phyloP scores from a whole-genome alignment of 2,888 invertebrate species.

The Peribatodes rhomboidaria region DNA sequence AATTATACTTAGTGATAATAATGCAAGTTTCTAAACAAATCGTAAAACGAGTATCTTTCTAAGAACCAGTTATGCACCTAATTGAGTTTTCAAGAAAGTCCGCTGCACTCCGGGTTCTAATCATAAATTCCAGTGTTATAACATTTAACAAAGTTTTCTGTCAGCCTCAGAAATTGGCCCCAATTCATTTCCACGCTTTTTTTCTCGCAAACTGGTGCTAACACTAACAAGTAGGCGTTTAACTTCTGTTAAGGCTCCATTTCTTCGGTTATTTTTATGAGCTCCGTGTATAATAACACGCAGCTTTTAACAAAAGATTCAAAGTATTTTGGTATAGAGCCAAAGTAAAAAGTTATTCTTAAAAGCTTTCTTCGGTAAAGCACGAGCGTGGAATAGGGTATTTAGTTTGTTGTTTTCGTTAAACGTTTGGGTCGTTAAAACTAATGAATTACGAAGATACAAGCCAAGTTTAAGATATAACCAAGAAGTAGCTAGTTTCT shows the following conservation, averaged over 20 bases:
- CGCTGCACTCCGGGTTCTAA: slow-evolving; percentile 64
- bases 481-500: neutral
- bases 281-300: slow-evolving; percentile 47
- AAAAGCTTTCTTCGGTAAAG: slow-evolving; percentile 48
- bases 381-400: slow-evolving; percentile 18
- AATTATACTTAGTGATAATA: neutral
- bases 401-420: slow-evolving; percentile 38
- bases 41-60: slow-evolving; percentile 44
- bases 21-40: slow-evolving; percentile 22
- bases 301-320: slow-evolving; percentile 49
- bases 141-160: slow-evolving; percentile 73
- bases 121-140: slow-evolving; percentile 72
- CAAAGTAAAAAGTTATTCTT: slow-evolving; percentile 50
- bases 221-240: slow-evolving; percentile 55
- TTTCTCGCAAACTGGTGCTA: slow-evolving; percentile 54
- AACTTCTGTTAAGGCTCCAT: slow-evolving; percentile 50
- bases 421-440: slow-evolving; percentile 41
- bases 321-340: slow-evolving; percentile 50
- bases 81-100: slow-evolving; percentile 64
- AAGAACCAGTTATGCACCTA: slow-evolving; percentile 54
- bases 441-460: slow-evolving; percentile 18
- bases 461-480: slow-evolving; percentile 10
- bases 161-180: slow-evolving; percentile 71
- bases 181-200: slow-evolving; percentile 57
- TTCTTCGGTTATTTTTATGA: slow-evolving; percentile 51